phyloP scores from a whole-genome alignment of 1,140 invertebrate species.

The Orchesella cincta region DNA sequence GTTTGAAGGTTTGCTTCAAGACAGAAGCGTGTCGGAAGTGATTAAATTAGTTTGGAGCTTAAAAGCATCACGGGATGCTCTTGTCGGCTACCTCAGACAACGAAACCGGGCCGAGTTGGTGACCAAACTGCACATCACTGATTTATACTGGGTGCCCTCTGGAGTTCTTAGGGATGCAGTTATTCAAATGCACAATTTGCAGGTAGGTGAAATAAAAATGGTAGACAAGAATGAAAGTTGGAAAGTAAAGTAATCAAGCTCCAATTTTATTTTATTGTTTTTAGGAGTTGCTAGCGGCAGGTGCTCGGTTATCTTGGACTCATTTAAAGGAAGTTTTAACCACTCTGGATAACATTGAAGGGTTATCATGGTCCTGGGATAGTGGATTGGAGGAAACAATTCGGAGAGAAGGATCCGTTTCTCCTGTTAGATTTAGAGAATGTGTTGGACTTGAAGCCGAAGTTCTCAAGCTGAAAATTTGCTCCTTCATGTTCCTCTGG shows the following conservation, averaged over 20 bases:
- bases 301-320: constrained; percentile 10
- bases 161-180: constrained; percentile 36
- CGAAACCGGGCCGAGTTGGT: constrained; percentile 31
- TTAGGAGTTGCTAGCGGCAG: constrained; percentile 29
- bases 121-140: constrained; percentile 35
- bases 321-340: constrained; percentile 28
- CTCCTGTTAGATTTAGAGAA: constrained; percentile 3
- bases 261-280: background rate
- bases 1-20: constrained; percentile 39
- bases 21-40: constrained; percentile 33
- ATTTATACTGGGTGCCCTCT: constrained; percentile 47
- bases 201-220: constrained; percentile 40
- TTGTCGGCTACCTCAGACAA: constrained; percentile 40
- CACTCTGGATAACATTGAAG: constrained; percentile 13
- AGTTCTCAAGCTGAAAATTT: constrained; percentile 23
- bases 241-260: background rate
- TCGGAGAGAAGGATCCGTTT: background rate
- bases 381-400: constrained; percentile 31
- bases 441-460: background rate
- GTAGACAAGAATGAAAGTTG: too few relatives aligned
- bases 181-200: constrained; percentile 30
- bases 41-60: constrained; percentile 37
- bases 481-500: constrained; percentile 34
- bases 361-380: constrained; percentile 37
- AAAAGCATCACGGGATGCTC: constrained; percentile 9